Evolutionary conservation across 2,888 invertebrate genomes (phyloP).

Genomic region (Prenolepis imparis): DNA sequence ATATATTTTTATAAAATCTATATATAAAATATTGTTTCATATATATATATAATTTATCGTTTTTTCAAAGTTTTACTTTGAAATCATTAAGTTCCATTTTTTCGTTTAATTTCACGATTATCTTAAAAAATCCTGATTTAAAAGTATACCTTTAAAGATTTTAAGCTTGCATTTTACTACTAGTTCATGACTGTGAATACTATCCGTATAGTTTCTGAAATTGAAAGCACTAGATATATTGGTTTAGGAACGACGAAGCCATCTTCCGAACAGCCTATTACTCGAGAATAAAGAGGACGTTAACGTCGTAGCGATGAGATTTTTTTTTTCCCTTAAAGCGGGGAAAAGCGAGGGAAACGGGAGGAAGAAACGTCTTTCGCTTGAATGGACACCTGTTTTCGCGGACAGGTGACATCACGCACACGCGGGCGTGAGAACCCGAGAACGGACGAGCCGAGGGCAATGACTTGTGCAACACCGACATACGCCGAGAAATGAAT

Average conservation of each 20-base stretch:
- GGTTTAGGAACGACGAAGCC: conserved; percentile 1
- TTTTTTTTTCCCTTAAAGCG: conserved; percentile 45
- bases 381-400: conserved; percentile 82
- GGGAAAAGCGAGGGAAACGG: conserved; percentile 44
- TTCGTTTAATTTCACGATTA: neutral
- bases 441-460: conserved; percentile 68
- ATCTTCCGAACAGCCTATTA: conserved; percentile 61
- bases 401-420: conserved; percentile 77
- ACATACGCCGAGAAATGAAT: conserved; percentile 63
- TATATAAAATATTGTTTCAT: neutral
- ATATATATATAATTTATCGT: neutral
- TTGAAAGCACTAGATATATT: neutral
- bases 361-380: conserved; percentile 64
- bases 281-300: conserved; percentile 40
- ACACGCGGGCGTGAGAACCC: conserved; percentile 73
- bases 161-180: neutral
- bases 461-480: conserved; percentile 73
- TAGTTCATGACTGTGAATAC: neutral
- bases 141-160: neutral
- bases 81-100: neutral
- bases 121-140: neutral
- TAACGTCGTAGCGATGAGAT: neutral
- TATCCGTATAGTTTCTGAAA: neutral
- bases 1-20: neutral
- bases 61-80: neutral